These are phyloP conservation scores for Callipepla squamata DNA, from an alignment of 2,113 vertebrate species.

Conservation along the genomic window DNA sequence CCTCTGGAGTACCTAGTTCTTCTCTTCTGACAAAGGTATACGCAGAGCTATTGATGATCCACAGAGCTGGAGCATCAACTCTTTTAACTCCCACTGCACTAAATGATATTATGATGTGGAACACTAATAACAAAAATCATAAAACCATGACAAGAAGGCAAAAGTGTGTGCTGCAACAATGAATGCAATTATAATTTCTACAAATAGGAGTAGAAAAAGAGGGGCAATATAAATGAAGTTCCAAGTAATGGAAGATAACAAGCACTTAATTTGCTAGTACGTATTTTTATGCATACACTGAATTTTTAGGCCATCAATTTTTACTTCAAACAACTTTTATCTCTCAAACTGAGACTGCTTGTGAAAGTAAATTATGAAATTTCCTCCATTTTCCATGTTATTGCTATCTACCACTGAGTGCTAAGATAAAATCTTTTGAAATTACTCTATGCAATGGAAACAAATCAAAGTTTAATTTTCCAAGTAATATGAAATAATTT, in stretches of 20 bases:
- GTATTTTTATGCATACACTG: accelerated
- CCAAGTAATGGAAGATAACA: neutral
- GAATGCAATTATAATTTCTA: neutral
- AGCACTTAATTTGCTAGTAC: neutral
- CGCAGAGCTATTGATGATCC: too few species aligned
- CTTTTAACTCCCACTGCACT: too few species aligned
- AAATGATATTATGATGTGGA: too few species aligned
- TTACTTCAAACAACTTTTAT: neutral
- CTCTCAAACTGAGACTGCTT: neutral
- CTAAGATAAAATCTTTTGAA: neutral
- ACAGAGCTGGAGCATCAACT: too few species aligned
- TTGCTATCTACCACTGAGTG: neutral
- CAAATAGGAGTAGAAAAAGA: neutral
- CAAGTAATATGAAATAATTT: neutral
- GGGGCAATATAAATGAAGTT: neutral
- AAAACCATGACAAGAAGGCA: neutral
- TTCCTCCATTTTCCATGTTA: neutral
- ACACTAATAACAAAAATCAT: too few species aligned
- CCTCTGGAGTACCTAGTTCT: too few species aligned
- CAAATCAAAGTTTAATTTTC: neutral
- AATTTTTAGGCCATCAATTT: neutral
- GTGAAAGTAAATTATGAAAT: neutral
- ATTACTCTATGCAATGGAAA: neutral
- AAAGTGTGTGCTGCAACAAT: neutral
- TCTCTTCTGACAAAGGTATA: too few species aligned